These are phyloP conservation scores for Malurus elegans DNA, from an alignment of 2,113 vertebrate genomes.

Conservation along the genomic window DNA sequence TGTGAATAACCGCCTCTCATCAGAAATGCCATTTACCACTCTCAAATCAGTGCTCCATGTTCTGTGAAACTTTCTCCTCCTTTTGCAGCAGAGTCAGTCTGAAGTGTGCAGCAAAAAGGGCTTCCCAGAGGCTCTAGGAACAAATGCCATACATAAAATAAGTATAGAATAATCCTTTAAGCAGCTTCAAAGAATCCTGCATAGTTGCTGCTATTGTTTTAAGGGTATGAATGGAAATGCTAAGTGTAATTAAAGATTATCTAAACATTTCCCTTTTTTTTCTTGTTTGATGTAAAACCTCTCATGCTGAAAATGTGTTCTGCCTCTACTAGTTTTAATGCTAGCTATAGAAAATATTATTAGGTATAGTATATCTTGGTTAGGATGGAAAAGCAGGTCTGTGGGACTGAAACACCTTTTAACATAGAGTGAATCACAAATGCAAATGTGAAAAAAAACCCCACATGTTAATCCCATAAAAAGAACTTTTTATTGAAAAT, in stretches of 20 bases:
- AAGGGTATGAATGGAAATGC: not conserved
- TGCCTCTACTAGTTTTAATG: constrained; percentile 16
- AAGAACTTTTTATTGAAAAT: constrained; percentile 71
- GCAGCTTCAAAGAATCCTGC: not conserved
- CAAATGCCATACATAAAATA: not conserved
- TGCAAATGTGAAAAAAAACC: not conserved
- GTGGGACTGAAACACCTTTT: not conserved
- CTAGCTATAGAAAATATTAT: constrained; percentile 27
- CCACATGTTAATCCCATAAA: constrained; percentile 49
- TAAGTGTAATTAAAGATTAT: not conserved
- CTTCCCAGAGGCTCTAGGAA: not conserved
- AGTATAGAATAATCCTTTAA: not conserved
- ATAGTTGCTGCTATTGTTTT: not conserved
- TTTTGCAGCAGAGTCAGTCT: not conserved
- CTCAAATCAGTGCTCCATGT: not conserved
- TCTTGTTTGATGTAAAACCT: constrained; percentile 39
- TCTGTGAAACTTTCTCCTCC: not conserved
- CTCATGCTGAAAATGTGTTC: constrained; percentile 16
- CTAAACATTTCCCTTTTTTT: not conserved
- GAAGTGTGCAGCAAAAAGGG: not conserved
- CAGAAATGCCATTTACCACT: not conserved
- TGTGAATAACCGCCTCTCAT: not conserved
- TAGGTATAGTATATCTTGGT: not conserved
- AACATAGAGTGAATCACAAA: constrained; percentile 8
- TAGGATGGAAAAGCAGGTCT: constrained; percentile 3